Conservation (phyloP, 2,113 vertebrate species). For the Crotalus viridis region DNA sequence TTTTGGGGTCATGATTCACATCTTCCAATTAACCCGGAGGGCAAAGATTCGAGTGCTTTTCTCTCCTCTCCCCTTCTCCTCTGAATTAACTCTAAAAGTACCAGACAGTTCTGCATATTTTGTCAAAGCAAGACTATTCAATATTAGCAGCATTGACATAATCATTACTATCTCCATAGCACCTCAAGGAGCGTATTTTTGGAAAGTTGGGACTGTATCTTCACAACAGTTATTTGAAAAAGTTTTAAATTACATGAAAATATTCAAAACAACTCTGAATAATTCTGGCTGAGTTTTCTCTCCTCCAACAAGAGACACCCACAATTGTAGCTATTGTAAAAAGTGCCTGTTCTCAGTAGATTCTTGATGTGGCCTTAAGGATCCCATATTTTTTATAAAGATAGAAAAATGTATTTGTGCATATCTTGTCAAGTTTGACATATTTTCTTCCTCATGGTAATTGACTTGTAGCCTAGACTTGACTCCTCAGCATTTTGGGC, state of each 20-base stretch:
- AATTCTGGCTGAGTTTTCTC: background rate
- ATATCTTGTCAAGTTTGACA: background rate
- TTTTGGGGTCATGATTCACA: too few relatives aligned
- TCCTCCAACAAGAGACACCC: background rate
- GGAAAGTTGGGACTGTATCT: background rate
- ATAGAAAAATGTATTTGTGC: background rate
- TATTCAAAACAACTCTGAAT: background rate
- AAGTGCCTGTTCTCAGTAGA: background rate
- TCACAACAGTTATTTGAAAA: background rate
- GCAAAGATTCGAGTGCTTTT: too few relatives aligned
- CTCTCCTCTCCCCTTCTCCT: too few relatives aligned
- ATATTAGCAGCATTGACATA: too few relatives aligned
- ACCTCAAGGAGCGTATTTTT: background rate
- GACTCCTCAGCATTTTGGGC: background rate
- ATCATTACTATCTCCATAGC: background rate
- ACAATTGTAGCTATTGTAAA: background rate
- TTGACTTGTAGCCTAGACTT: background rate
- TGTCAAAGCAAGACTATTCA: too few relatives aligned
- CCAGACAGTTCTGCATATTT: too few relatives aligned
- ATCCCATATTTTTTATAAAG: background rate
- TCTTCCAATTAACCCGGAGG: too few relatives aligned
- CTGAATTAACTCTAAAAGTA: too few relatives aligned
- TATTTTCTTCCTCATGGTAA: background rate
- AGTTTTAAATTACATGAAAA: background rate
- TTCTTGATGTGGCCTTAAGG: background rate